Conservation (phyloP, 2,888 invertebrate genomes). For the Ephialtes manifestator region DNA sequence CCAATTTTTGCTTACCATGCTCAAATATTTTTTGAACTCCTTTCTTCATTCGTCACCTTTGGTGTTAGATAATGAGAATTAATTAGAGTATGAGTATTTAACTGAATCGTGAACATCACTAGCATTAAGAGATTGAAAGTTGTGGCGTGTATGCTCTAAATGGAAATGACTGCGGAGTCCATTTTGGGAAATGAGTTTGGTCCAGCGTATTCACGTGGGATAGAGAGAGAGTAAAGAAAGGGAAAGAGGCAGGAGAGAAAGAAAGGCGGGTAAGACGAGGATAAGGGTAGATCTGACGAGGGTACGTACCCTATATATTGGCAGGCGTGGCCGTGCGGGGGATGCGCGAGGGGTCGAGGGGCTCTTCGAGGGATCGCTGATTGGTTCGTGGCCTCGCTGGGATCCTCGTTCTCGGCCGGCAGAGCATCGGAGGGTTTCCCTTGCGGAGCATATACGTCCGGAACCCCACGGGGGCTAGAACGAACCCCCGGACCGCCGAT, state of each 20-base stretch:
- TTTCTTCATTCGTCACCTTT: background rate
- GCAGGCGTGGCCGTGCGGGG: slow-evolving; percentile 85
- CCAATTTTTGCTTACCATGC: background rate
- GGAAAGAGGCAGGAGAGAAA: slow-evolving; percentile 73
- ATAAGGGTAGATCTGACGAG: slow-evolving; percentile 80
- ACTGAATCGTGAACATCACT: background rate
- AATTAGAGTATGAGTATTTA: background rate
- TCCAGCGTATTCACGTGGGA: slow-evolving; percentile 73
- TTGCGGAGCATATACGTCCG: slow-evolving; percentile 24
- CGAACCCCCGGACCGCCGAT: slow-evolving; percentile 70
- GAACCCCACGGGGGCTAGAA: slow-evolving; percentile 73
- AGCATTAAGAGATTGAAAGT: slow-evolving; percentile 26
- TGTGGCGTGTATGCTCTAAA: background rate
- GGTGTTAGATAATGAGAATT: background rate
- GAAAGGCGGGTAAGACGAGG: slow-evolving; percentile 73
- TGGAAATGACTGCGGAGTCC: slow-evolving; percentile 76
- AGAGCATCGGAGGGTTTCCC: slow-evolving; percentile 74
- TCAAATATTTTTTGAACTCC: background rate
- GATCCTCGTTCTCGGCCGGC: slow-evolving; percentile 75
- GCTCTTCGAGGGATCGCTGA: slow-evolving; percentile 80
- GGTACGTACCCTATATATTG: slow-evolving; percentile 85
- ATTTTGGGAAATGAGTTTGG: slow-evolving; percentile 83
- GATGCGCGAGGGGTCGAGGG: slow-evolving; percentile 80
- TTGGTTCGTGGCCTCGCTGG: slow-evolving; percentile 79
- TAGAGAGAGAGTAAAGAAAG: slow-evolving; percentile 39